Evolutionary conservation across 2,113 vertebrate species (phyloP), one percentile per base, ranked within the genome.

Genomic region (Coracopsis vasa): DNA sequence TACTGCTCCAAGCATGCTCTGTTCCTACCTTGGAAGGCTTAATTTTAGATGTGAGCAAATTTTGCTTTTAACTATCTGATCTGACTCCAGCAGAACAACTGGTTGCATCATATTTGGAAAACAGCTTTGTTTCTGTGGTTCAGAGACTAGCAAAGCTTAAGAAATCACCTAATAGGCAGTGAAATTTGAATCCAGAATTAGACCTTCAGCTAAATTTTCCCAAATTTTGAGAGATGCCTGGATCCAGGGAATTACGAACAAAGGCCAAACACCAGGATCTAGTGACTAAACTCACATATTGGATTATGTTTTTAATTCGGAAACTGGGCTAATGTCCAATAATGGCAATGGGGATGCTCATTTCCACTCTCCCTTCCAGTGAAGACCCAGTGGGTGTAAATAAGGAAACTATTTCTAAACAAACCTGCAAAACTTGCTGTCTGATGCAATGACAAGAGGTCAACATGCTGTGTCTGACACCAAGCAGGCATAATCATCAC

Each of bases 221-320:
- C 80, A 77, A 66, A 79, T 74, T 87, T 62, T 44, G 29, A 75
- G 29, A 75, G 21, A 41, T 77, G 11, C 61, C 73, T 75, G 51
- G 37, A 87, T 75, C 70, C 61, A 56, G 10, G 9, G 66, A 85
- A 37, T 72, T 67, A 37, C 21, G n/a, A 78, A 39, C 58, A 42
- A 80, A 94, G 64, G 41, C 73, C 60, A 91, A 86, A 92, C 41
- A 70, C 42, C n/a, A 80, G 80, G 83, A 61, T 94, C 91, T 70
- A 70, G 41, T 65, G 70, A 45, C 41, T 79, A 81, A 95, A 72
- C 16, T 85, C 56, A 81, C 44, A 91, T 71, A 87, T 10, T 74
- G 61, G 21, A 54, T 62, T 62, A 69, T 10, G 25, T 12, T 89
- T 88, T 69, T 79, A 37, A 54, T 75, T 72, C 47, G 62, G 84